These are phyloP conservation scores for Cossypha polioptera DNA, from an alignment of 2,797 vertebrate species.

Conservation along the genomic window DNA sequence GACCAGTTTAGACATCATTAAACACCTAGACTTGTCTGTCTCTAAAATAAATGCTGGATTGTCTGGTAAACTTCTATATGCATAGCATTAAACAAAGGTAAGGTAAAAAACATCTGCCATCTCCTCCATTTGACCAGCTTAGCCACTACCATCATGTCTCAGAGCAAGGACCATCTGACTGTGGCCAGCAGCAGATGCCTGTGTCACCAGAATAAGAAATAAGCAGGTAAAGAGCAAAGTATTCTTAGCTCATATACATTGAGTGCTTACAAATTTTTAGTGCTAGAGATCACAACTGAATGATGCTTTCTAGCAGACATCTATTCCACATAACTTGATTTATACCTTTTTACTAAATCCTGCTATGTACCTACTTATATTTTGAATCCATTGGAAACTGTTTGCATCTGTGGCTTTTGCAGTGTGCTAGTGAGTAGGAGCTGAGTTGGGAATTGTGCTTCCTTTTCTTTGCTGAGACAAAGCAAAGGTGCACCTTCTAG, in stretches of 20 bases:
- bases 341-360: not conserved
- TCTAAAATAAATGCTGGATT: not conserved
- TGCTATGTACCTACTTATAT: not conserved
- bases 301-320: not conserved
- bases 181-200: not conserved
- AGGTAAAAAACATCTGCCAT: not conserved
- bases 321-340: not conserved
- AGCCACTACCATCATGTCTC: not conserved
- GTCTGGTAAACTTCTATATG: not conserved
- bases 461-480: not conserved
- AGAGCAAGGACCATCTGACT: not conserved
- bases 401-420: not conserved
- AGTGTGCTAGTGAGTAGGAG: not conserved
- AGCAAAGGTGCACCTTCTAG: not conserved
- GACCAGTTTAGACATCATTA: not conserved
- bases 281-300: not conserved
- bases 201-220: not conserved
- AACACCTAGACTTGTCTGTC: not conserved
- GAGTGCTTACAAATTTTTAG: not conserved
- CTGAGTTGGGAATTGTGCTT: not conserved
- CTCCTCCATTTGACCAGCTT: not conserved
- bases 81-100: not conserved
- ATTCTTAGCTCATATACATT: not conserved
- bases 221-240: not conserved
- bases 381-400: not conserved